These are phyloP conservation scores for Candoia aspera DNA, from an alignment of 2,113 vertebrate species.

Conservation along the genomic window DNA sequence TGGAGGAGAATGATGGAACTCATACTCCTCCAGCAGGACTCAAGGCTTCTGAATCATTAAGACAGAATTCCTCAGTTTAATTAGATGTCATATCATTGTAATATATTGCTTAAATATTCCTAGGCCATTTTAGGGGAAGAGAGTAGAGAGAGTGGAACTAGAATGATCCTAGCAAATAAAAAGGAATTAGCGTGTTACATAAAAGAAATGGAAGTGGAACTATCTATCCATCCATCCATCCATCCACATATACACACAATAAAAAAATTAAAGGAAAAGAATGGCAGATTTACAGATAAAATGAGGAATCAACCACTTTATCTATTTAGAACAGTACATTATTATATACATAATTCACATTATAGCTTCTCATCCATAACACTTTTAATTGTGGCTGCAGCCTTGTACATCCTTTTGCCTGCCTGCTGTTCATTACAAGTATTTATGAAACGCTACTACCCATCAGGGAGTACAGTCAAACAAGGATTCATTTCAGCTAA, in stretches of 20 bases:
- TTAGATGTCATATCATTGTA: not conserved
- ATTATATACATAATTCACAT: constrained; percentile 32
- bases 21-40: not conserved
- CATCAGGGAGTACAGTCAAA: not conserved
- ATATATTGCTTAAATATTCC: not conserved
- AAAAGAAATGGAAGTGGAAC: not conserved
- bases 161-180: not conserved
- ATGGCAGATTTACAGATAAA: not conserved
- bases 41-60: not conserved
- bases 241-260: not conserved
- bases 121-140: not conserved
- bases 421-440: not conserved
- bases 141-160: not conserved
- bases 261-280: not conserved
- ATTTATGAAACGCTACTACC: not conserved
- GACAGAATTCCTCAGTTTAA: not conserved
- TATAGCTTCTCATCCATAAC: not conserved
- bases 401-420: not conserved
- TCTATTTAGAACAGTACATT: constrained; percentile 3
- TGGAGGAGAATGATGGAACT: not conserved
- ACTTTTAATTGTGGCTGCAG: constrained; percentile 10
- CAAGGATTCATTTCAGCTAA: not conserved
- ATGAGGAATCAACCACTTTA: not conserved
- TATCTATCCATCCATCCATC: not conserved
- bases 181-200: not conserved